Percentiles rank a stretch among this genome's conserved stretches.
phyloP scores from a whole-genome alignment of 35 echinoderm and acorn worm species.

The Ophiothrix spiculata region DNA sequence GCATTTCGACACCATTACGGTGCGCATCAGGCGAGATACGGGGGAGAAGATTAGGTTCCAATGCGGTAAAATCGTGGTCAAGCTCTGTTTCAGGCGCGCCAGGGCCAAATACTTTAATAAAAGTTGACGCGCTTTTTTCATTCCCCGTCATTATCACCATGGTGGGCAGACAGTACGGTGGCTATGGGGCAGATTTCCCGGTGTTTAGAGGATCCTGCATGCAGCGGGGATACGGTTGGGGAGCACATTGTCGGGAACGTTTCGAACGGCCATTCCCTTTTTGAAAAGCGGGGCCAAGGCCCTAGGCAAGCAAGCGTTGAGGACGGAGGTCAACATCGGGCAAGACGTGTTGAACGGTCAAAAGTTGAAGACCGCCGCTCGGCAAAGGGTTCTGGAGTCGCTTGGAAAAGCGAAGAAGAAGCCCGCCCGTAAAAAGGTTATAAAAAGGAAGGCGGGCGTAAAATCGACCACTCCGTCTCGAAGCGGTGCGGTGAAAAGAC shows the following conservation, averaged over 20 bases:
- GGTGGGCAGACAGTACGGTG: background rate
- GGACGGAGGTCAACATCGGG: slow-evolving; percentile 40
- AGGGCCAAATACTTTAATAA: slow-evolving; percentile 24
- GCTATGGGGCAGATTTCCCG: slow-evolving; percentile 1
- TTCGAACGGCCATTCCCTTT: slow-evolving; percentile 39
- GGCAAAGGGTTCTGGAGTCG: too few species aligned
- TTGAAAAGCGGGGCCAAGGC: slow-evolving; percentile 64
- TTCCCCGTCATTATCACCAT: too few species aligned
- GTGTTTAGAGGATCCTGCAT: slow-evolving; percentile 39
- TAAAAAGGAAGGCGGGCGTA: too few species aligned
- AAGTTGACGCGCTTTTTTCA: background rate
- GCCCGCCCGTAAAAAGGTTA: too few species aligned
- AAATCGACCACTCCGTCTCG: too few species aligned
- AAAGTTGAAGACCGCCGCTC: too few species aligned
- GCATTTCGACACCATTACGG: slow-evolving; percentile 24
- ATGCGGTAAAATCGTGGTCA: slow-evolving; percentile 41
- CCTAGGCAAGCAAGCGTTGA: too few species aligned
- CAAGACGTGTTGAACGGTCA: too few species aligned
- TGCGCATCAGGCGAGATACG: slow-evolving; percentile 35
- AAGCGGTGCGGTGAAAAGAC: too few species aligned
- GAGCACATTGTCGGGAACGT: slow-evolving; percentile 41
- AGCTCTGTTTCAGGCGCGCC: slow-evolving; percentile 49
- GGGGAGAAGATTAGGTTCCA: slow-evolving; percentile 50
- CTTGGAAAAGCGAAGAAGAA: too few species aligned
- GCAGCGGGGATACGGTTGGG: slow-evolving; percentile 37